Evolutionary conservation across 2,888 invertebrate genomes (phyloP), one percentile per base, ranked within the genome.

Genomic region (Mesoligia furuncula): DNA sequence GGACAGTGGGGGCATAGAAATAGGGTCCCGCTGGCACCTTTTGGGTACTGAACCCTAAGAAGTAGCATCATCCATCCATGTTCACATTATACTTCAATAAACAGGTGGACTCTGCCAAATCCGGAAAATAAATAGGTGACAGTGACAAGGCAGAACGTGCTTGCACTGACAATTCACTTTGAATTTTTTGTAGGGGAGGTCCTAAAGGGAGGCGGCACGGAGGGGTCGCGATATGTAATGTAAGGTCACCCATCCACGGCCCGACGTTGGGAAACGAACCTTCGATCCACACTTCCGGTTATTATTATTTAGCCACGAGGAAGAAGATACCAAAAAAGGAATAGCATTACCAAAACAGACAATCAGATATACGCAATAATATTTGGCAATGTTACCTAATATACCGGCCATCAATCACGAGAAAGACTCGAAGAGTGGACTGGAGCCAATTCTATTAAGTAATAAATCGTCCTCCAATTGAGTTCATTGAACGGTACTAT

Each of bases 401-500:
- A n/a, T 20, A 66, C 59, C 61, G 59, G 67, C 70, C 79, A 73
- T 77, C 45, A 39, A 59, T 73, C 68, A 73, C 59, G 36, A 67
- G n/a, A 73, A 68, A 68, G 24, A 68, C 62, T 67, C 48, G 66
- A 75, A 73, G 68, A 79, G 77, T 85, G 87, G 85, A 86, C 31
- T 76, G 61, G 69, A 75, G 88, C 86, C 88, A 89, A 86, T 71
- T 73, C 70, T 78, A 77, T 79, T 62, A 66, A 72, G 79, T 83
- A 83, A 85, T 79, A 73, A 81, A 79, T 83, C 70, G 73, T 76
- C 79, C 73, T 78, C 64, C 36, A 73, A 75, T 81, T 42, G 72
- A 62, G 69, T 85, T 83, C 75, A 83, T 74, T 83, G 79, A 79
- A 75, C 72, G 75, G 71, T 69, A 74, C 39, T 70, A 72, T 68